Evolutionary conservation across 2,888 invertebrate genomes (phyloP), one percentile per base, ranked within the genome.

Genomic region (Cyclophora albipunctata): DNA sequence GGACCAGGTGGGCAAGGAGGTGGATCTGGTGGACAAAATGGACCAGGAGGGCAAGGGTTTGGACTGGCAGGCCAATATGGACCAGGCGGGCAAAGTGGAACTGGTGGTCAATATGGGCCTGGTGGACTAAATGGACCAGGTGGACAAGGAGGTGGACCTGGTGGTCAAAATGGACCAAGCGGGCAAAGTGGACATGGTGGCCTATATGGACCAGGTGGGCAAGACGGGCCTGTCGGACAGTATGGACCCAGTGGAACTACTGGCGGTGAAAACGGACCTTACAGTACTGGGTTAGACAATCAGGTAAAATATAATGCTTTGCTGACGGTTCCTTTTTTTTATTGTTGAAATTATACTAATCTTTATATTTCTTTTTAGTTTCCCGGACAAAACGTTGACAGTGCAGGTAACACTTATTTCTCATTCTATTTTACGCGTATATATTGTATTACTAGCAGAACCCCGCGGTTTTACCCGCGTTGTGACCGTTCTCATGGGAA

Each of bases 321-420:
- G 20, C 1, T 20, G 20, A 1, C 20, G 20, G 20, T 20, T 20
- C 20, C 20, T 20, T 20, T 20, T 20, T 20, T 20, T 37, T 37
- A 37, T 37, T 4, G 37, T 37, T 37, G 5, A 37, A 37, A 37
- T 5, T 5, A 37, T 5, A 37, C 37, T 37, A 37, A 5, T 2
- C 37, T 5, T 37, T 37, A 37, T 37, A 5, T 37, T 49, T 40
- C 48, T 53, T 34, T 46, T 67, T 63, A 70, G 70, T 58, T 52
- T 43, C 33, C 49, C 2, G 63, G 60, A n/a, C 50, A 53, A 7
- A 57, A 50, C 44, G 50, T 55, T 20, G 62, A 63, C 40, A 59
- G 54, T 45, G 50, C 57, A 55, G 67, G 69, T 69, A 63, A 37
- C 1, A 37, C 20, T 20, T 20, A 20, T 20, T 20, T 20, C 20